phyloP scores from a whole-genome alignment of 2,888 invertebrate genomes.

The Watsonalla cultraria region DNA sequence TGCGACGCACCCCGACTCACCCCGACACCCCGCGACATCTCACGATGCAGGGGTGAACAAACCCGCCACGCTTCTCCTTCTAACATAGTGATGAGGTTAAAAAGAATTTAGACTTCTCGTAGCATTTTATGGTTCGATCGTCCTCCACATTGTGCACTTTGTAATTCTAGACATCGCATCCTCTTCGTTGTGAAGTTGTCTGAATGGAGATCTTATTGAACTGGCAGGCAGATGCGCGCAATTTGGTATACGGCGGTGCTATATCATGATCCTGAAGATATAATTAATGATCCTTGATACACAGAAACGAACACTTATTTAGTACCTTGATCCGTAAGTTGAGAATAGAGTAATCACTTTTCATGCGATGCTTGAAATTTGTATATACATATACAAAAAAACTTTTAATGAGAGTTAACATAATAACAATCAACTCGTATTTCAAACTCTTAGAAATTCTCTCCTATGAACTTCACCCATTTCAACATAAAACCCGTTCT shows the following conservation, averaged over 20 bases:
- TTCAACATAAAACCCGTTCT: too few species aligned
- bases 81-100: slow-evolving; percentile 72
- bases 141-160: slow-evolving; percentile 38
- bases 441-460: too few species aligned
- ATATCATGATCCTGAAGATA: too few species aligned
- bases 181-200: slow-evolving; percentile 30
- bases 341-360: too few species aligned
- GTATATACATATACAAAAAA: too few species aligned
- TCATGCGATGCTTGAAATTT: too few species aligned
- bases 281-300: too few species aligned
- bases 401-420: too few species aligned
- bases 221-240: slow-evolving; percentile 8
- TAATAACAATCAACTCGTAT: too few species aligned
- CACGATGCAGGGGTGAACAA: slow-evolving; percentile 72
- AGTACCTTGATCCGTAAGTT: too few species aligned
- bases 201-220: slow-evolving; percentile 18
- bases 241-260: not conserved
- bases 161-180: slow-evolving; percentile 34
- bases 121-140: slow-evolving; percentile 67
- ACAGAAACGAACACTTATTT: too few species aligned
- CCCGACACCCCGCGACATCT: slow-evolving; percentile 58
- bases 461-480: too few species aligned
- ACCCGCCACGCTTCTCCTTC: slow-evolving; percentile 73
- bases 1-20: slow-evolving; percentile 66
- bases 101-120: slow-evolving; percentile 72